Evolutionary conservation across 2,888 invertebrate genomes (phyloP).

Genomic region (Andrena praecox): DNA sequence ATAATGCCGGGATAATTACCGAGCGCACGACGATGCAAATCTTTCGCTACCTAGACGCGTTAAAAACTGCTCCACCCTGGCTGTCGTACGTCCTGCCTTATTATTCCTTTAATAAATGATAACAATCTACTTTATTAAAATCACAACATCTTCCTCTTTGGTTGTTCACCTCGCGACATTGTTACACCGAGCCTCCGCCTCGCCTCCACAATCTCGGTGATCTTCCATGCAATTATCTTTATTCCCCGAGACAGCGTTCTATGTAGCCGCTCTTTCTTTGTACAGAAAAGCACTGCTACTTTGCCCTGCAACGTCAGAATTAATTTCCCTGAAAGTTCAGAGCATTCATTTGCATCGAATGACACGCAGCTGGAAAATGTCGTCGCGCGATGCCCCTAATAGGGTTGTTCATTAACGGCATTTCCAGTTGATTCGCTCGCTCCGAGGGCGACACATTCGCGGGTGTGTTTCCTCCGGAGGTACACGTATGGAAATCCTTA

Average conservation of each 20-base stretch:
- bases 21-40: slow-evolving; percentile 48
- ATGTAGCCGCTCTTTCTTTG: neutral
- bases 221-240: neutral
- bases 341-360: neutral
- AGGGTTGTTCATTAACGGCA: slow-evolving; percentile 39
- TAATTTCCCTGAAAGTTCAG: neutral
- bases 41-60: slow-evolving; percentile 29
- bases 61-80: slow-evolving; percentile 20
- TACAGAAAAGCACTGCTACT: too few relatives aligned
- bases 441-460: slow-evolving; percentile 21
- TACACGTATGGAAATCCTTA: slow-evolving; percentile 71
- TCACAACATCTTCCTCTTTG: slow-evolving; percentile 4
- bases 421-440: slow-evolving; percentile 10
- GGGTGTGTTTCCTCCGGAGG: slow-evolving; percentile 36
- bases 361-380: neutral
- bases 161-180: slow-evolving; percentile 21
- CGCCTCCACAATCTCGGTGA: neutral
- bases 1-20: slow-evolving; percentile 51
- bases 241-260: neutral
- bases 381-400: neutral
- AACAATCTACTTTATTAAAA: slow-evolving; percentile 18
- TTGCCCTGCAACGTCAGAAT: too few relatives aligned
- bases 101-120: slow-evolving; percentile 21
- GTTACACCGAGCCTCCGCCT: neutral
- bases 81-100: slow-evolving; percentile 9